These are phyloP conservation scores for mouse (Mus musculus) DNA, from an alignment of 2,113 vertebrate species.

Conservation along the genomic window GRCm39 chr7:68019501-68020000, in stretches of 20 bases:
- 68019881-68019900: not conserved
- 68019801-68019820: too few species aligned
- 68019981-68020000: not conserved
- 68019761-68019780: not conserved
- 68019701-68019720: rapidly evolving
- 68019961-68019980: not conserved
- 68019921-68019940: not conserved
- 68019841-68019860: not conserved
- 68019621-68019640: not conserved
- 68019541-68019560: rapidly evolving
- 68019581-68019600: conserved; percentile 78
- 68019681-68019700: rapidly evolving
- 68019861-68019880: not conserved
- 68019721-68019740: not conserved
- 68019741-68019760: too few species aligned
- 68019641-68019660: not conserved
- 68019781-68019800: not conserved
- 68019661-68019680: not conserved
- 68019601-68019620: conserved; percentile 81
- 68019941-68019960: not conserved
- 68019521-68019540: not conserved
- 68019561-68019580: not conserved
- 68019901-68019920: not conserved
- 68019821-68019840: too few species aligned
- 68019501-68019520: too few species aligned